Conservation (phyloP, 2,797 vertebrate species). For the Paramormyrops hopkinsi region DNA sequence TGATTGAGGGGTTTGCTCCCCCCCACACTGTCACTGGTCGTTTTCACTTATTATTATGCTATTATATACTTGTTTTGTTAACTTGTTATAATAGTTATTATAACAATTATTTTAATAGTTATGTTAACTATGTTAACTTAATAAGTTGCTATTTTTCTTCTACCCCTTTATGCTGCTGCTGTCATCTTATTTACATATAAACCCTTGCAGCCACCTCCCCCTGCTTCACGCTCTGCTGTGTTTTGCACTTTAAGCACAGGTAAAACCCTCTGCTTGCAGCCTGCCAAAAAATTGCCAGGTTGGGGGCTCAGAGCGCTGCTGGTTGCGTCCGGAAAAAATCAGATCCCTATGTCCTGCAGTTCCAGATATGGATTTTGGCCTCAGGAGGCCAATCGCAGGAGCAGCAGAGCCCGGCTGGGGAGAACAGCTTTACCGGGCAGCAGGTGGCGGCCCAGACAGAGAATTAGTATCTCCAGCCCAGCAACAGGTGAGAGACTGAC, state of each 20-base stretch:
- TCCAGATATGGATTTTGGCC: neutral
- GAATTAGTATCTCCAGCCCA: conserved; percentile 46
- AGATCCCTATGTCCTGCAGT: neutral
- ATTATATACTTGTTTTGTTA: neutral
- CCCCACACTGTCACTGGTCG: neutral
- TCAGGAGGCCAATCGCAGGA: conserved; percentile 48
- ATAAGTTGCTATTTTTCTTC: no score
- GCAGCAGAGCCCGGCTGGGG: conserved; percentile 41
- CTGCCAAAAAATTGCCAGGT: neutral
- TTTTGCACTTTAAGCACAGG: neutral
- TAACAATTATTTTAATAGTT: no score
- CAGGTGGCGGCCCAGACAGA: conserved; percentile 45
- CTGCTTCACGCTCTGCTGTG: neutral
- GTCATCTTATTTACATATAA: neutral
- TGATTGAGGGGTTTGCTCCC: neutral
- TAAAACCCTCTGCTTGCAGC: neutral
- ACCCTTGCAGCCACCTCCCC: neutral
- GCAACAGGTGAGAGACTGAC: conserved; percentile 55
- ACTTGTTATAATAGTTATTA: no score
- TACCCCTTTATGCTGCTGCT: neutral
- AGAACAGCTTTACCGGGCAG: conserved; percentile 48
- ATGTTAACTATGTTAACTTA: no score
- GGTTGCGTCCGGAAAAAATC: neutral
- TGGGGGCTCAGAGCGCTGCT: neutral
- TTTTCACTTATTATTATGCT: neutral